Evolutionary conservation across 2,797 vertebrate species (phyloP).

Genomic region (Hapalemur alaotrensis): DNA sequence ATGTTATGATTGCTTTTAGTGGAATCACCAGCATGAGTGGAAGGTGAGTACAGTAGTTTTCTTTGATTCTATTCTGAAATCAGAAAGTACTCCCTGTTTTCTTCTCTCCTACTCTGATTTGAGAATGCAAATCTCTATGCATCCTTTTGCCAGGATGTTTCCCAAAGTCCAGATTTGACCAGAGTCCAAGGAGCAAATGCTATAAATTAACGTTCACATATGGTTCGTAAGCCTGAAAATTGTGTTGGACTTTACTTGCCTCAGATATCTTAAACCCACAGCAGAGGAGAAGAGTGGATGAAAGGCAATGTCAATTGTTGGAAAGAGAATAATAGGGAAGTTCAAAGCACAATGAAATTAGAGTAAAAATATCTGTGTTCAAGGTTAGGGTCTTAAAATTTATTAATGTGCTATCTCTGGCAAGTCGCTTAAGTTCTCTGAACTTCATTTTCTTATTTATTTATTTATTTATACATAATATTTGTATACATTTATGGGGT

Average conservation of each 20-base stretch:
- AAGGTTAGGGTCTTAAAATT: not conserved
- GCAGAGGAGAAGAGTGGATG: not conserved
- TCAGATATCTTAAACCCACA: not conserved
- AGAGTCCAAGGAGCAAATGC: slow-evolving; percentile 11
- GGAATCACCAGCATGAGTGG: not conserved
- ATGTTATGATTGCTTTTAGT: not conserved
- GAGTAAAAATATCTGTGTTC: not conserved
- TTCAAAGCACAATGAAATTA: not conserved
- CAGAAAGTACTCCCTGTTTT: not conserved
- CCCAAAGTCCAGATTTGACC: not conserved
- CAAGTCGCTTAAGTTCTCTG: not conserved
- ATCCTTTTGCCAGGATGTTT: not conserved
- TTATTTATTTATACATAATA: not conserved
- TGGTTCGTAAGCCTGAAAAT: not conserved
- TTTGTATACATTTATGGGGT: not conserved
- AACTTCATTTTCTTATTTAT: not conserved
- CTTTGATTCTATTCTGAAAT: not conserved
- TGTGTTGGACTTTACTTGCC: not conserved
- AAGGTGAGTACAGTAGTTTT: not conserved
- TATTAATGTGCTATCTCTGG: not conserved
- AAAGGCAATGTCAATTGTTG: not conserved
- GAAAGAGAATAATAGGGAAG: not conserved
- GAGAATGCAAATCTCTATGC: not conserved
- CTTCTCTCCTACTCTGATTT: not conserved
- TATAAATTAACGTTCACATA: not conserved